phyloP scores from a whole-genome alignment of 1,140 invertebrate genomes.

The Lordiphosa clarofinis region DNA sequence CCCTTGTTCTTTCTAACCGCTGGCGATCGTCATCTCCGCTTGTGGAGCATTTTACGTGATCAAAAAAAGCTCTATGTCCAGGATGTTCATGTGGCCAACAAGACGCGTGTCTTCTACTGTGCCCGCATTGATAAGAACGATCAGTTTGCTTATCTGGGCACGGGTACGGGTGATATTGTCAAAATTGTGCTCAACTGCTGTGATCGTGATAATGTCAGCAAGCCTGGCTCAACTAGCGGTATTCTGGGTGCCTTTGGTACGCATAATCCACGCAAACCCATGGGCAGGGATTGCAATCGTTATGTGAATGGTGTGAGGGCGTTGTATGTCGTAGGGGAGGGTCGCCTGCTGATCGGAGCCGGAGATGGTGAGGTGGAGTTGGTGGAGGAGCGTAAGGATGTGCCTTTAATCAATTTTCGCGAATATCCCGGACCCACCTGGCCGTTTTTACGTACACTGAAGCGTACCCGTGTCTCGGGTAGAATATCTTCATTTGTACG shows the following conservation, averaged over 20 bases:
- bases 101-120: slow-evolving; percentile 85
- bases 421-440: slow-evolving; percentile 81
- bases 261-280: slow-evolving; percentile 69
- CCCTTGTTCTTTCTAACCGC: slow-evolving; percentile 85
- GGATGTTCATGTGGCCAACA: slow-evolving; percentile 86
- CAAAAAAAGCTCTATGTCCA: slow-evolving; percentile 85
- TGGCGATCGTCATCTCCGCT: slow-evolving; percentile 84
- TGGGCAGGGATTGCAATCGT: slow-evolving; percentile 74
- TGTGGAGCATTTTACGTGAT: slow-evolving; percentile 89
- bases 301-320: slow-evolving; percentile 84
- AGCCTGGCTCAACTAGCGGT: slow-evolving; percentile 81
- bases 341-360: slow-evolving; percentile 87
- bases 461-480: slow-evolving; percentile 82
- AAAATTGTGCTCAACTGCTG: slow-evolving; percentile 85
- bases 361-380: slow-evolving; percentile 90
- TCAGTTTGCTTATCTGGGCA: slow-evolving; percentile 89
- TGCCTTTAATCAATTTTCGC: slow-evolving; percentile 77
- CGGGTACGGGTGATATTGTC: slow-evolving; percentile 85
- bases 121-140: slow-evolving; percentile 85
- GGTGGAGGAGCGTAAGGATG: slow-evolving; percentile 82
- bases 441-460: slow-evolving; percentile 82
- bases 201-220: slow-evolving; percentile 81
- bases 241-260: slow-evolving; percentile 85
- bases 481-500: slow-evolving; percentile 85
- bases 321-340: slow-evolving; percentile 83